phyloP scores from a whole-genome alignment of 2,113 vertebrate species.

The Pithys albifrons region DNA sequence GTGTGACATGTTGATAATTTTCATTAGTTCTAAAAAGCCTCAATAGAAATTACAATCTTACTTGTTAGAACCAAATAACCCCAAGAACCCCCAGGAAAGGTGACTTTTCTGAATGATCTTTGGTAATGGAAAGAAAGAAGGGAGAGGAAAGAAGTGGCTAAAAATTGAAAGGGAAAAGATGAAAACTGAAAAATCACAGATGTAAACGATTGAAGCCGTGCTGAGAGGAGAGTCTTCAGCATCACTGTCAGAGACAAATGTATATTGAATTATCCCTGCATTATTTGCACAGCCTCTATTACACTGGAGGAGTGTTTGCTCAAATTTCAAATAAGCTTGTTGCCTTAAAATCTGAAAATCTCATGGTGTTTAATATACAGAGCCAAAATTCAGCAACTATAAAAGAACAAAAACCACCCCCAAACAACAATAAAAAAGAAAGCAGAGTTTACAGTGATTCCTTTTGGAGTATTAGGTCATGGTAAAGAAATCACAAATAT shows the following conservation, averaged over 20 bases:
- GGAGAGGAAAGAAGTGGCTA: background rate
- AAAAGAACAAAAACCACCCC: background rate
- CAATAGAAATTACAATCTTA: slow-evolving; percentile 76
- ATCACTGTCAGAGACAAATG: background rate
- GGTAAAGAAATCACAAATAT: background rate
- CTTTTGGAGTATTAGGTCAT: background rate
- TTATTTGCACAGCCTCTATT: slow-evolving; percentile 23
- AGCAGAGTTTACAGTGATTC: background rate
- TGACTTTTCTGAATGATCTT: slow-evolving; percentile 63
- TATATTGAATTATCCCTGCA: slow-evolving; percentile 5
- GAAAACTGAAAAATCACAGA: slow-evolving; percentile 29
- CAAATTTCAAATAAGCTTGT: background rate
- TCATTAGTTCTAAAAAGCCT: slow-evolving; percentile 79
- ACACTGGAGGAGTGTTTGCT: background rate
- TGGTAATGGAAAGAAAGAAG: slow-evolving; percentile 18
- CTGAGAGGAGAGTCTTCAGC: background rate
- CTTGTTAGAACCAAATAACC: slow-evolving; percentile 73
- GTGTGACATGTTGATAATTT: slow-evolving; percentile 81
- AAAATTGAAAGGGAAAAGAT: slow-evolving; percentile 18
- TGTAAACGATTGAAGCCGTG: slow-evolving; percentile 3
- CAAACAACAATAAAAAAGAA: background rate
- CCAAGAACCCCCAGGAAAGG: slow-evolving; percentile 62
- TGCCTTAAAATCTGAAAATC: background rate
- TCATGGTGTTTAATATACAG: background rate
- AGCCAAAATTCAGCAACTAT: background rate